phyloP scores from a whole-genome alignment of 1,140 invertebrate genomes.

The Conus ventricosus region DNA sequence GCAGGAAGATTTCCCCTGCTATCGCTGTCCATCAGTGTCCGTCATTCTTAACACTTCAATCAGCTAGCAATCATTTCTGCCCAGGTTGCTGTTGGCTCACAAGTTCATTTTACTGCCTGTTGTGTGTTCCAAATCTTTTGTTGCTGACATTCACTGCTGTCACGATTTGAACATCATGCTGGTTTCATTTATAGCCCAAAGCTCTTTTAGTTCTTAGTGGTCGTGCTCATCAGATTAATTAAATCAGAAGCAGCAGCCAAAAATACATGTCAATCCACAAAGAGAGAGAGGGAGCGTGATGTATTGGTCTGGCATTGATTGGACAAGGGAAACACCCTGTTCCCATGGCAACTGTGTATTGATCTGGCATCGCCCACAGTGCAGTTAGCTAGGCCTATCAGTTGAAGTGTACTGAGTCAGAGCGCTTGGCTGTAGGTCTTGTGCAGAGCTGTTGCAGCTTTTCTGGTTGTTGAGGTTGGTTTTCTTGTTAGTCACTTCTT shows the following conservation, averaged over 20 bases:
- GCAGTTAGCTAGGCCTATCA: background rate
- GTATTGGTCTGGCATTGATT: constrained; percentile 1
- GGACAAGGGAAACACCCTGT: background rate
- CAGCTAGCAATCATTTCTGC: background rate
- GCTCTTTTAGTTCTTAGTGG: background rate
- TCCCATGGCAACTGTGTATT: background rate
- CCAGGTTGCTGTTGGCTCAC: too few relatives aligned
- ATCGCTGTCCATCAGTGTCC: too few relatives aligned
- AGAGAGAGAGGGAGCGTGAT: background rate
- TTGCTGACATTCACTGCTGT: background rate
- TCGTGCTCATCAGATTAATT: background rate
- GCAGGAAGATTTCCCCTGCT: too few relatives aligned
- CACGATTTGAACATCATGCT: background rate
- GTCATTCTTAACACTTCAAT: too few relatives aligned
- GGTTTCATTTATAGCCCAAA: background rate
- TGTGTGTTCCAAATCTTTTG: background rate
- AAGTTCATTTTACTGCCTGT: background rate
- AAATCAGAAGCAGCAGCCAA: background rate
- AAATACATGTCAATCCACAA: background rate
- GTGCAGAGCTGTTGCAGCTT: background rate
- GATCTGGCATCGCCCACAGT: background rate
- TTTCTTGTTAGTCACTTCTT: background rate
- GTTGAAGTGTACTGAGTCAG: background rate
- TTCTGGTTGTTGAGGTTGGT: background rate
- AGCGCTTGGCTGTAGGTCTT: background rate